phyloP scores from a whole-genome alignment of 2,113 vertebrate species.

The Oophaga pumilio region DNA sequence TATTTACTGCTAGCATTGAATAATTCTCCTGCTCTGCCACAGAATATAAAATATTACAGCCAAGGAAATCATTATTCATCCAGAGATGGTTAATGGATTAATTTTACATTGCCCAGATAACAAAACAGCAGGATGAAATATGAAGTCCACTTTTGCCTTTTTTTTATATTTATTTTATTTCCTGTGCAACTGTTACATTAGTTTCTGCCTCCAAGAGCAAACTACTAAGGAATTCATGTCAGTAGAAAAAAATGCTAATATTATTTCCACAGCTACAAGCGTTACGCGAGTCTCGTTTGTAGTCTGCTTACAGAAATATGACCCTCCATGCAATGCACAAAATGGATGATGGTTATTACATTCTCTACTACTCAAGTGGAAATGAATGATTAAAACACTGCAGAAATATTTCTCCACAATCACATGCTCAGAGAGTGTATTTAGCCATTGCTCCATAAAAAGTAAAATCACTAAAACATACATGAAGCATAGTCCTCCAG shows the following conservation, averaged over 20 bases:
- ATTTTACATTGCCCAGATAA: constrained; percentile 26
- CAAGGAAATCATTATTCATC: constrained; percentile 11
- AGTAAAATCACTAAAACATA: constrained; percentile 25
- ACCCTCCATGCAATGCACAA: constrained; percentile 25
- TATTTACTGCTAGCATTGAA: constrained; percentile 31
- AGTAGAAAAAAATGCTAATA: constrained; percentile 46
- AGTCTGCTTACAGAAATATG: constrained; percentile 47
- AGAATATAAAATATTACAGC: constrained; percentile 35
- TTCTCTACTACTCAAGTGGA: constrained; percentile 6
- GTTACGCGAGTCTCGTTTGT: constrained; percentile 34
- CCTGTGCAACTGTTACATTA: constrained; percentile 1
- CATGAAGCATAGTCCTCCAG: neutral
- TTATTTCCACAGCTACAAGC: constrained; percentile 29
- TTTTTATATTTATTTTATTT: neutral
- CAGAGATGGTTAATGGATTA: constrained; percentile 27
- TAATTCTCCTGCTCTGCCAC: neutral
- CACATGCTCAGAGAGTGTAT: neutral
- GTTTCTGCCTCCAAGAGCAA: neutral
- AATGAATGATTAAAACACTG: constrained; percentile 9
- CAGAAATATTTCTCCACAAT: neutral
- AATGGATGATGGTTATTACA: constrained; percentile 52
- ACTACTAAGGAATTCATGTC: constrained; percentile 45
- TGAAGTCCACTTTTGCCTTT: constrained; percentile 14
- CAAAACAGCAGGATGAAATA: constrained; percentile 45
- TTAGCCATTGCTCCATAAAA: neutral